phyloP scores from a whole-genome alignment of 1,140 invertebrate genomes.

The Manduca sexta region DNA sequence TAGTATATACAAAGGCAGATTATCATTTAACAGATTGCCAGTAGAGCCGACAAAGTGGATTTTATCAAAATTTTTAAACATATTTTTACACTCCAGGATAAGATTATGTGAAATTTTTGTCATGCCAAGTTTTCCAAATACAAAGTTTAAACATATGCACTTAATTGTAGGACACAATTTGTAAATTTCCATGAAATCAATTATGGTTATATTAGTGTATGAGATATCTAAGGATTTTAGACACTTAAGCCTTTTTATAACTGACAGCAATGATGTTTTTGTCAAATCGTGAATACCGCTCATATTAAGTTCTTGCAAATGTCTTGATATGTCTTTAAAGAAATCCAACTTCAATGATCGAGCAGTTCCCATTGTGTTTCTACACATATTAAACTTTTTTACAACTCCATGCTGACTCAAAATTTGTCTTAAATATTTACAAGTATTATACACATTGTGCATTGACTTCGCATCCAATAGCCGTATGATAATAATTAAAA shows the following conservation, averaged over 20 bases:
- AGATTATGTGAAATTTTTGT: constrained; percentile 8
- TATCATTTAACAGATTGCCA: constrained; percentile 29
- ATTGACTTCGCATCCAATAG: constrained; percentile 30
- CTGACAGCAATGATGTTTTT: constrained; percentile 26
- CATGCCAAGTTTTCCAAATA: constrained; percentile 14
- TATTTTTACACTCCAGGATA: constrained; percentile 24
- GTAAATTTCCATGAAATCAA: constrained; percentile 38
- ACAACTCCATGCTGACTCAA: constrained; percentile 22
- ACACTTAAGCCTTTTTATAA: constrained; percentile 29
- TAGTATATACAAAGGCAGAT: constrained; percentile 24
- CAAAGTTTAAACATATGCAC: constrained; percentile 38
- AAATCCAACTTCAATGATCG: constrained; percentile 27
- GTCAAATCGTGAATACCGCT: constrained; percentile 32
- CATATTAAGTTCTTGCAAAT: constrained; percentile 36
- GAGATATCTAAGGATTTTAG: constrained; percentile 42
- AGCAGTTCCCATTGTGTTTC: constrained; percentile 27
- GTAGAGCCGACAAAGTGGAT: constrained; percentile 39
- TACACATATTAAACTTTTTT: constrained; percentile 28
- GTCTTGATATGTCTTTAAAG: constrained; percentile 32
- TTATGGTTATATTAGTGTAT: constrained; percentile 37
- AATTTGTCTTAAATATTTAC: constrained; percentile 22
- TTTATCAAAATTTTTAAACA: constrained; percentile 40
- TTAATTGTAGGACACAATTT: constrained; percentile 36
- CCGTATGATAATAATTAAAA: constrained; percentile 42
- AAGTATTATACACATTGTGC: constrained; percentile 28